phyloP scores from a whole-genome alignment of 2,113 vertebrate genomes.

The Odontophorus gujanensis region DNA sequence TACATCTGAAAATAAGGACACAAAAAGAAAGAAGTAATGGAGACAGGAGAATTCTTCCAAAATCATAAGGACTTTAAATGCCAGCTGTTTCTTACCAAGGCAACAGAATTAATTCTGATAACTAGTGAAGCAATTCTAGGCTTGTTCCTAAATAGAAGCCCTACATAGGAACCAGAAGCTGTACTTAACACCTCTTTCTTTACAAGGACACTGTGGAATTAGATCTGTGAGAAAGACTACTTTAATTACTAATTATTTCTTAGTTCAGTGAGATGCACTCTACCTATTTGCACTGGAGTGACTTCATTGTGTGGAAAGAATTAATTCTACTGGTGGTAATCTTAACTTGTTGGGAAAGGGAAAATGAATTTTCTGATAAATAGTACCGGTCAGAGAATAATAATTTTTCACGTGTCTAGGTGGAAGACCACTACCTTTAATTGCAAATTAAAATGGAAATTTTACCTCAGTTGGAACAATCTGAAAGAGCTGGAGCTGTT shows the following conservation, averaged over 20 bases:
- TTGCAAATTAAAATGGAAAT: neutral
- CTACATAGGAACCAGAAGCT: neutral
- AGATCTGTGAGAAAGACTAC: neutral
- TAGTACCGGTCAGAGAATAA: neutral
- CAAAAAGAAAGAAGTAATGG: neutral
- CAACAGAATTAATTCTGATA: neutral
- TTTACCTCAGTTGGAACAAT: neutral
- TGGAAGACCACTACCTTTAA: rapidly evolving
- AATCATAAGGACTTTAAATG: neutral
- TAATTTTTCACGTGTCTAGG: neutral
- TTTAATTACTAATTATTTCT: neutral
- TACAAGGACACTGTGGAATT: neutral
- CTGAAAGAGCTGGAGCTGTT: too few relatives aligned
- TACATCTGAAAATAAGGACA: neutral
- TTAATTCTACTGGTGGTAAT: neutral
- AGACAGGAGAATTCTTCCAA: neutral
- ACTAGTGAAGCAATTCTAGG: neutral
- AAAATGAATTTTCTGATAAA: neutral
- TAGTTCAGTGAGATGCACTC: neutral
- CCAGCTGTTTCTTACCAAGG: neutral
- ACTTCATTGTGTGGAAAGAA: neutral
- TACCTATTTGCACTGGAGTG: neutral
- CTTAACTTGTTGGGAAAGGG: neutral
- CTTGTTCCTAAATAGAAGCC: neutral
- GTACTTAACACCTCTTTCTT: neutral